Evolutionary conservation across 1,140 invertebrate species (phyloP).

Genomic region (Trachymyrmex septentrionalis): DNA sequence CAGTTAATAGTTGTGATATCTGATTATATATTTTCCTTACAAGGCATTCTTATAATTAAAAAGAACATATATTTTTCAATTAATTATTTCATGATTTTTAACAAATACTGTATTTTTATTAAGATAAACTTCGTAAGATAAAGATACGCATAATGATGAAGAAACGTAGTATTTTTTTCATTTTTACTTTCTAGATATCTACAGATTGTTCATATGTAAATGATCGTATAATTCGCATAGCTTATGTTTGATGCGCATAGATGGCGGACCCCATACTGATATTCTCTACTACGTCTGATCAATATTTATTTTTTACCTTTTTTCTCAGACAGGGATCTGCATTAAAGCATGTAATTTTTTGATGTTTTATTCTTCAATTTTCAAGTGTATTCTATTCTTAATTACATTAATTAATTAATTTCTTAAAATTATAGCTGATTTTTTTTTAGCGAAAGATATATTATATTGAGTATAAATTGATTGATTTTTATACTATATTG

Average conservation of each 20-base stretch:
- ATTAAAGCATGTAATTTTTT: not conserved
- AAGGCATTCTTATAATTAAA: not conserved
- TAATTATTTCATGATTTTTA: not conserved
- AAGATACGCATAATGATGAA: not conserved
- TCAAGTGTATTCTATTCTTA: not conserved
- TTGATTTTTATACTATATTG: too few species aligned
- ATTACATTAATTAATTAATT: not conserved
- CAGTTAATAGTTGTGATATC: not conserved
- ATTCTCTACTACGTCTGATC: conserved; percentile 66
- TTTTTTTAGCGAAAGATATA: not conserved
- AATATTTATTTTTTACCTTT: conserved; percentile 66
- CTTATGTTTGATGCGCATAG: conserved; percentile 65
- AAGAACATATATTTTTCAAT: not conserved
- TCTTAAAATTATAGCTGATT: not conserved
- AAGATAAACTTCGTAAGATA: not conserved
- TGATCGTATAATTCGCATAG: conserved; percentile 26
- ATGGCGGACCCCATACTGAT: conserved; percentile 74
- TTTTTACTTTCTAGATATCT: not conserved
- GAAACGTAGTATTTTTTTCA: not conserved
- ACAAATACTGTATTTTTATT: not conserved
- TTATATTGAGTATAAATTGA: not conserved
- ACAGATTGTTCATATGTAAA: not conserved
- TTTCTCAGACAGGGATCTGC: conserved; percentile 48
- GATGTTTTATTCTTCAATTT: not conserved
- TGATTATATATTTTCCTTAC: not conserved